These are phyloP conservation scores for Neogale vison DNA, from an alignment of 2,113 vertebrate genomes.

Conservation along the genomic window DNA sequence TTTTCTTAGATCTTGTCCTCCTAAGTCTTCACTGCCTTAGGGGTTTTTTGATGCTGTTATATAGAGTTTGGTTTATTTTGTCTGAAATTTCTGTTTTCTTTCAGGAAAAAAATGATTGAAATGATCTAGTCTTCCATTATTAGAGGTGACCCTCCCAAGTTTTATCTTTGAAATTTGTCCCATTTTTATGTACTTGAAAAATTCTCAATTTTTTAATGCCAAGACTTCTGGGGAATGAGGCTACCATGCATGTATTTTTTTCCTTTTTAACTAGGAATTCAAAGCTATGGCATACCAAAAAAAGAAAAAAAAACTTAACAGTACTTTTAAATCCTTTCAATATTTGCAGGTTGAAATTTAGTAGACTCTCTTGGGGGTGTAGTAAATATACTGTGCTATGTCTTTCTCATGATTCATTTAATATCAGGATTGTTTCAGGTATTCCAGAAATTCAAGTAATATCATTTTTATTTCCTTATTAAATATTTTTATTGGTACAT, in stretches of 20 bases:
- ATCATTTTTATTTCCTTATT: neutral
- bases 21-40: neutral
- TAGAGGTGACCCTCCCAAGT: neutral
- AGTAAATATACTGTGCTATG: neutral
- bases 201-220: neutral
- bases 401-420: neutral
- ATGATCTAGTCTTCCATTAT: neutral
- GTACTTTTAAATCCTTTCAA: conserved; percentile 25
- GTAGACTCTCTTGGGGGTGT: neutral
- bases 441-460: neutral
- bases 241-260: neutral
- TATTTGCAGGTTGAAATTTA: neutral
- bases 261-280: neutral
- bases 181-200: neutral
- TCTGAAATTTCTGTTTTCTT: neutral
- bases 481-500: neutral
- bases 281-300: neutral
- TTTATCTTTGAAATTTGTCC: conserved; percentile 33
- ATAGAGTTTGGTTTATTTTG: neutral
- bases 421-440: neutral
- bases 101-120: neutral
- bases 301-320: neutral
- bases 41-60: neutral
- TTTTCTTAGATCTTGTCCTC: neutral
- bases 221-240: neutral